A percentile compares a stretch with the other conserved stretches of the same genome.
Conservation (phyloP, 2,797 vertebrate species). For the Xenopus petersii region DNA sequence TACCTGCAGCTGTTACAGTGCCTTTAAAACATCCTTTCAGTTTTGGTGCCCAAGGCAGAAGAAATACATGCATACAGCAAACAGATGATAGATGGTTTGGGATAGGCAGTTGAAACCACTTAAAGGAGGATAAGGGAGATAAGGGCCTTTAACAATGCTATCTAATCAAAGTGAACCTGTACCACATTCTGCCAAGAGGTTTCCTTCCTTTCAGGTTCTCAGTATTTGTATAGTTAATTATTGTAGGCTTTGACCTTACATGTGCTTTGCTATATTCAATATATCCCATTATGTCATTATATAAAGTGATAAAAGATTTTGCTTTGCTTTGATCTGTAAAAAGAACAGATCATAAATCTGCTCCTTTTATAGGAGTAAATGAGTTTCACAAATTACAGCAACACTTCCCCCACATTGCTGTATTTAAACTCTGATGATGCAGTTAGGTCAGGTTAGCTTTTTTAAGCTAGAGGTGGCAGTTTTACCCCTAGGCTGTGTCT, state of each 20-base stretch:
- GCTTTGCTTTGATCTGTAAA: neutral
- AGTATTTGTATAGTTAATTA: neutral
- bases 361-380: neutral
- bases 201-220: neutral
- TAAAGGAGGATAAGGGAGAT: no score
- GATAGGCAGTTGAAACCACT: no score
- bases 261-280: neutral
- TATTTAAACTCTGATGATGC: constrained; percentile 2
- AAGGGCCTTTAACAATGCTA: no score
- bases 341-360: neutral
- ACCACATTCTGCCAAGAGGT: neutral
- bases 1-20: no score
- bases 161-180: neutral
- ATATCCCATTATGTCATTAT: neutral
- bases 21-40: no score
- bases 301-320: neutral
- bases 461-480: neutral
- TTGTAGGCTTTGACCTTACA: neutral
- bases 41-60: no score
- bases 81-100: no score
- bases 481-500: constrained; percentile 16
- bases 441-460: constrained; percentile 8
- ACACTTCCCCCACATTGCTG: neutral
- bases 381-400: neutral
- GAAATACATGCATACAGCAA: no score